Percentiles rank a stretch among this genome's conserved stretches.
phyloP scores from a whole-genome alignment of 1,140 invertebrate genomes.

The Odontomachus brunneus region DNA sequence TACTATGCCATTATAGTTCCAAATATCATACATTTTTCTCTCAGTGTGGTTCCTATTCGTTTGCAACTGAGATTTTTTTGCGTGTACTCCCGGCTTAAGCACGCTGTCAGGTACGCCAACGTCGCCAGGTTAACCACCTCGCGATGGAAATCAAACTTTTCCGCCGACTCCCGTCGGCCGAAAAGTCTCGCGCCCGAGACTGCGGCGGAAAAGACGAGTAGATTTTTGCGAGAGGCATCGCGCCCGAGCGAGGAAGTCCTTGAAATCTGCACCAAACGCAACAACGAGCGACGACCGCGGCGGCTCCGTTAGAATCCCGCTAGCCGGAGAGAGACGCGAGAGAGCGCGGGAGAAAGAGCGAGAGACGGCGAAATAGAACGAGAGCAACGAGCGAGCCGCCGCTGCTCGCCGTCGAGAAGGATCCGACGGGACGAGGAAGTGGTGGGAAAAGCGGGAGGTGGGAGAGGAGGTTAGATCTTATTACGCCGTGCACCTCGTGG shows the following conservation, averaged over 20 bases:
- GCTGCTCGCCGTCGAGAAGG: conserved; percentile 53
- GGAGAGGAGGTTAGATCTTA: conserved; percentile 62
- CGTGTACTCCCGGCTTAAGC: too few species aligned
- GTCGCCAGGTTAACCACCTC: background rate
- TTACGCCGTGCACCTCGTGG: conserved; percentile 60
- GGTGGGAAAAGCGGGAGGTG: conserved; percentile 44
- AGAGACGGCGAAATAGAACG: conserved; percentile 65
- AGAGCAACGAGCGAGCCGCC: conserved; percentile 51
- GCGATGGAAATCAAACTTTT: background rate
- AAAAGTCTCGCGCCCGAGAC: background rate
- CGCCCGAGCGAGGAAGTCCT: conserved; percentile 34
- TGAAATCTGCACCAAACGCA: conserved; percentile 53
- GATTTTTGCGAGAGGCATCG: conserved; percentile 36
- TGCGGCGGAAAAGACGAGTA: background rate
- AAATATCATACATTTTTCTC: too few species aligned
- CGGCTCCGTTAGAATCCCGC: conserved; percentile 64
- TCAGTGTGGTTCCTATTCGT: too few species aligned
- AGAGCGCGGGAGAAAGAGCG: conserved; percentile 64
- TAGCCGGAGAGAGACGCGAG: conserved; percentile 53
- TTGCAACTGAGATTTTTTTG: too few species aligned
- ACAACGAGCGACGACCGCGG: conserved; percentile 51
- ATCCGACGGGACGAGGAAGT: conserved; percentile 59
- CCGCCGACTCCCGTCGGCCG: background rate
- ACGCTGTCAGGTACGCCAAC: background rate
- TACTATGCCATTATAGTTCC: too few species aligned